Percentiles rank a stretch among this genome's conserved stretches.
phyloP scores from a whole-genome alignment of 1,140 invertebrate genomes.

The Oscheius sp. region DNA sequence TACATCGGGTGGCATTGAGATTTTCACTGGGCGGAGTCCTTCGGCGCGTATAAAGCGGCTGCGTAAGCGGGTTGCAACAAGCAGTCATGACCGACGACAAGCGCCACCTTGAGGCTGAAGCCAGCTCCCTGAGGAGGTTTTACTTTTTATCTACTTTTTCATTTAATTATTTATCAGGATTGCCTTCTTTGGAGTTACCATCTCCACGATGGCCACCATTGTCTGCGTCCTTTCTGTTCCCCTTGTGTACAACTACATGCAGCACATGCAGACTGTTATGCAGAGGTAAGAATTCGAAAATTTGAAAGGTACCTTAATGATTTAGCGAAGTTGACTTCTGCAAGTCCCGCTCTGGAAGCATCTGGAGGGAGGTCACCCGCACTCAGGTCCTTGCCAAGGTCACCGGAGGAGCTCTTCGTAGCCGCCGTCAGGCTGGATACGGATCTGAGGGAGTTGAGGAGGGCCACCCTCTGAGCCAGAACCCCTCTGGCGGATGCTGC shows the following conservation, averaged over 20 bases:
- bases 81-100: constrained; percentile 14
- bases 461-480: constrained; percentile 4
- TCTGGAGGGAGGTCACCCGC: constrained; percentile 53
- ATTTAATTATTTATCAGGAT: constrained; percentile 19
- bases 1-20: background rate
- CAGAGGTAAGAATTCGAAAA: constrained; percentile 28
- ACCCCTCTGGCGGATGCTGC: constrained; percentile 39
- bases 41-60: background rate
- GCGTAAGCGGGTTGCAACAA: background rate
- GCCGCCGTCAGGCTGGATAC: constrained; percentile 48
- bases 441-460: constrained; percentile 27
- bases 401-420: constrained; percentile 13
- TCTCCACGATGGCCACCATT: constrained; percentile 53
- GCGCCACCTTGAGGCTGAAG: constrained; percentile 31
- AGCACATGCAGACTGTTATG: constrained; percentile 55
- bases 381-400: constrained; percentile 43
- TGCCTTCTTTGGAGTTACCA: constrained; percentile 39
- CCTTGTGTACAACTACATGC: constrained; percentile 60
- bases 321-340: constrained; percentile 54
- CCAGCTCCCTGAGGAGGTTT: constrained; percentile 25
- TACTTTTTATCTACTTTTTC: background rate
- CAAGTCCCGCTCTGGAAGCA: constrained; percentile 51
- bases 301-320: background rate
- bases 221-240: constrained; percentile 59
- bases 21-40: background rate